Conservation (phyloP, 2,888 invertebrate species). For the Neoascia interrupta region DNA sequence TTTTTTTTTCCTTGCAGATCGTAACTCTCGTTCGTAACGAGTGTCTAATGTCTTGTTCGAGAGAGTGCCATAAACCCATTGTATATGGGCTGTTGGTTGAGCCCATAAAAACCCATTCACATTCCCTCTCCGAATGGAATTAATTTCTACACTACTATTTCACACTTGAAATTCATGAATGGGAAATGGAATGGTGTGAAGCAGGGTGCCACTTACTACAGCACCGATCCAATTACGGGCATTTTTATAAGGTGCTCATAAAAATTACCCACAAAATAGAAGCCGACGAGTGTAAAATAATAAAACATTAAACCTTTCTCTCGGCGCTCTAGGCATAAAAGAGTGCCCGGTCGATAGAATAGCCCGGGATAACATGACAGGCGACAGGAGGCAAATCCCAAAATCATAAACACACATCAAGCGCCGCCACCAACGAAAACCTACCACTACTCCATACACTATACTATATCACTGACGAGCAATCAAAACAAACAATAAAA, state of each 20-base stretch:
- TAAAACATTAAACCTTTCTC: slow-evolving; percentile 22
- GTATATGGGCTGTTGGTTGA: slow-evolving; percentile 26
- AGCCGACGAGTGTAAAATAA: slow-evolving; percentile 32
- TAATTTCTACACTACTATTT: slow-evolving; percentile 56
- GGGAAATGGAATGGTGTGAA: slow-evolving; percentile 43
- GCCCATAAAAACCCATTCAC: slow-evolving; percentile 51
- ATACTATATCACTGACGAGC: slow-evolving; percentile 41
- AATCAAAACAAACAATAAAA: slow-evolving; percentile 69
- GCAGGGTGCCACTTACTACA: slow-evolving; percentile 1
- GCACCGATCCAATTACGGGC: slow-evolving; percentile 61
- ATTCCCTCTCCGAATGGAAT: slow-evolving; percentile 45
- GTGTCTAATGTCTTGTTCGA: slow-evolving; percentile 48
- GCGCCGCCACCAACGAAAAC: slow-evolving; percentile 41
- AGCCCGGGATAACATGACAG: slow-evolving; percentile 32
- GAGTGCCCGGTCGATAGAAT: neutral
- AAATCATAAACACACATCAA: slow-evolving; percentile 60
- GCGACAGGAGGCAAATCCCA: slow-evolving; percentile 36
- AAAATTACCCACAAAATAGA: slow-evolving; percentile 44
- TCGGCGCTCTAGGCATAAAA: neutral
- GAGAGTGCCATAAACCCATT: slow-evolving; percentile 48
- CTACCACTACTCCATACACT: slow-evolving; percentile 26
- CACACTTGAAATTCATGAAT: slow-evolving; percentile 66
- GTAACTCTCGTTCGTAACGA: slow-evolving; percentile 48
- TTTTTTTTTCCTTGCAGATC: slow-evolving; percentile 37
- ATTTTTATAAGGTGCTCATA: slow-evolving; percentile 43